Conservation (phyloP, 2,797 vertebrate species). For the Streptopelia turtur region DNA sequence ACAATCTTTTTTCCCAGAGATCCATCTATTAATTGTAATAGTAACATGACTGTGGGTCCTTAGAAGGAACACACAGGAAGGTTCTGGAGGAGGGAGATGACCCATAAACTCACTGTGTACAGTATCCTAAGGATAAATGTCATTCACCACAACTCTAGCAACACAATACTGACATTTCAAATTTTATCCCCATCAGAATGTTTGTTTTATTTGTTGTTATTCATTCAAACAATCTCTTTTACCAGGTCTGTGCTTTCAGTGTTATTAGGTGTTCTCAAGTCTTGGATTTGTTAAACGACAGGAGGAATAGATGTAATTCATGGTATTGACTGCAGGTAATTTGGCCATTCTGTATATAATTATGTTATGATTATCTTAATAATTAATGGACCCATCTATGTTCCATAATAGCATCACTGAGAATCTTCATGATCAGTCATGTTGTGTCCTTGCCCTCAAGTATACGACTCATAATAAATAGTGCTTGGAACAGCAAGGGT, state of each 20-base stretch:
- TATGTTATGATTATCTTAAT: not conserved
- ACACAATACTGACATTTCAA: not conserved
- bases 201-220: not conserved
- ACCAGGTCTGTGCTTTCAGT: not conserved
- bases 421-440: not conserved
- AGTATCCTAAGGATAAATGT: not conserved
- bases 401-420: not conserved
- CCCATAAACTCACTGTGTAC: not conserved
- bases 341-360: not conserved
- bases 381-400: slow-evolving; percentile 9
- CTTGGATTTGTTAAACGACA: not conserved
- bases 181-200: not conserved
- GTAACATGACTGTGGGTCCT: not conserved
- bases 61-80: not conserved
- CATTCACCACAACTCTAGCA: not conserved
- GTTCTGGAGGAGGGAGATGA: not conserved
- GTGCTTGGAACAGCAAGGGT: not conserved
- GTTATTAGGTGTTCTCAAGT: not conserved
- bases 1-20: not conserved
- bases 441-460: not conserved
- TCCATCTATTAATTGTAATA: not conserved
- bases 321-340: not conserved
- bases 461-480: not conserved
- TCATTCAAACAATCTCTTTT: not conserved
- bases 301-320: not conserved